These are phyloP conservation scores for Pimephales promelas DNA, from an alignment of 2,113 vertebrate genomes.

Conservation along the genomic window DNA sequence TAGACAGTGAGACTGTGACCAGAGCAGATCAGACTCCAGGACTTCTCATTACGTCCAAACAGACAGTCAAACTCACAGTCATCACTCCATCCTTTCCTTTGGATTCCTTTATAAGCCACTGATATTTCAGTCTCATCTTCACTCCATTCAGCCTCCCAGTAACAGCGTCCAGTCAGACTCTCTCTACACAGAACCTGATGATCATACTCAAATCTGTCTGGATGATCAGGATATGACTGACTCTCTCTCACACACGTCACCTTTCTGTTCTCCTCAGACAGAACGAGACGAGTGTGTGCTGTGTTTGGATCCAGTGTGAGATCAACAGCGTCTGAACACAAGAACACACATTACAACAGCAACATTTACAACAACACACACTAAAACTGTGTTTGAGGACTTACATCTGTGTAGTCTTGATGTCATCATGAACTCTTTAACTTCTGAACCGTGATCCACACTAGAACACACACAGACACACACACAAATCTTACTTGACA, in stretches of 20 bases:
- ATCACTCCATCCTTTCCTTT: background rate
- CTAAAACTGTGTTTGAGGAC: background rate
- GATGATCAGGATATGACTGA: background rate
- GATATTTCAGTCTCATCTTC: background rate
- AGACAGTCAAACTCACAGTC: fast-evolving
- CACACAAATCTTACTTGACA: too few species aligned
- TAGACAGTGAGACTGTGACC: background rate
- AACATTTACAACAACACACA: background rate
- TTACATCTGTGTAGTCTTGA: background rate
- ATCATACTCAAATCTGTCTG: background rate
- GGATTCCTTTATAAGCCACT: background rate
- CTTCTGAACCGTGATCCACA: background rate
- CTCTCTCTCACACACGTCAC: background rate
- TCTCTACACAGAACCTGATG: background rate
- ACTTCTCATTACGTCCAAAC: background rate
- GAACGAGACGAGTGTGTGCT: background rate
- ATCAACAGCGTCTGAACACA: background rate
- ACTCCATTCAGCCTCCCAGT: slow-evolving; percentile 1
- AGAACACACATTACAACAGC: background rate
- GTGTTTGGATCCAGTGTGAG: background rate
- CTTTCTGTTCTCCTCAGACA: background rate
- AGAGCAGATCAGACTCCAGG: background rate
- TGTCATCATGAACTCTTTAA: background rate
- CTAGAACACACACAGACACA: background rate
- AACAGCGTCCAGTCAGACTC: background rate